Evolutionary conservation across 2,797 vertebrate species (phyloP).

Genomic region (Graptemys geographica): DNA sequence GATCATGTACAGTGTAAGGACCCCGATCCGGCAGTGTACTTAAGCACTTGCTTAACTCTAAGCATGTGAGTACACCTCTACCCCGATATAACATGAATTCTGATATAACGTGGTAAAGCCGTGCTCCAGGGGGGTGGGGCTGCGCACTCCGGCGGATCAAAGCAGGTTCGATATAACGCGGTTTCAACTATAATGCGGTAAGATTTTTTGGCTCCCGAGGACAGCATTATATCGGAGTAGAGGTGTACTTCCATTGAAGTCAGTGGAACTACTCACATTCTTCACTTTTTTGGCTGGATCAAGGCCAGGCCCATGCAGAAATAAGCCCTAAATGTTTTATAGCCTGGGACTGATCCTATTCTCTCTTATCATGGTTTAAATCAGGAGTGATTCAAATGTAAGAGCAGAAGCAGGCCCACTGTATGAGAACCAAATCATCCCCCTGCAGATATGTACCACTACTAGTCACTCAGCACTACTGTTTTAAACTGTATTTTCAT

Average conservation of each 20-base stretch:
- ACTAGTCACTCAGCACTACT: not conserved
- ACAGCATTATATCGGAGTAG: no score
- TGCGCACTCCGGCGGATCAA: no score
- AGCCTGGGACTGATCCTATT: not conserved
- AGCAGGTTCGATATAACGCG: no score
- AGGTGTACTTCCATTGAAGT: not conserved
- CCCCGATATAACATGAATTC: no score
- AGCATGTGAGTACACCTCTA: not conserved
- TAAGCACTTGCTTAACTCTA: not conserved
- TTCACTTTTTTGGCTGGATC: not conserved
- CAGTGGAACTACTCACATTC: not conserved
- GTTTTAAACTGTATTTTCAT: slow-evolving; percentile 18
- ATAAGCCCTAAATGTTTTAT: not conserved
- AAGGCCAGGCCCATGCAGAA: not conserved
- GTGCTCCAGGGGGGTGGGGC: no score
- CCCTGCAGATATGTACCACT: not conserved
- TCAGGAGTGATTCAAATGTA: not conserved
- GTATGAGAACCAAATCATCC: not conserved
- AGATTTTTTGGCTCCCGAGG: no score
- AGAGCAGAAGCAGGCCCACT: not conserved
- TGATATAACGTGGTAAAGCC: no score
- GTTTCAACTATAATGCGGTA: no score
- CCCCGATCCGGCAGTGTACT: not conserved
- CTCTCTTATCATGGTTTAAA: not conserved
- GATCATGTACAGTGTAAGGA: not conserved